Conservation (phyloP, 2,113 vertebrate species). For the Catharus minimus region DNA sequence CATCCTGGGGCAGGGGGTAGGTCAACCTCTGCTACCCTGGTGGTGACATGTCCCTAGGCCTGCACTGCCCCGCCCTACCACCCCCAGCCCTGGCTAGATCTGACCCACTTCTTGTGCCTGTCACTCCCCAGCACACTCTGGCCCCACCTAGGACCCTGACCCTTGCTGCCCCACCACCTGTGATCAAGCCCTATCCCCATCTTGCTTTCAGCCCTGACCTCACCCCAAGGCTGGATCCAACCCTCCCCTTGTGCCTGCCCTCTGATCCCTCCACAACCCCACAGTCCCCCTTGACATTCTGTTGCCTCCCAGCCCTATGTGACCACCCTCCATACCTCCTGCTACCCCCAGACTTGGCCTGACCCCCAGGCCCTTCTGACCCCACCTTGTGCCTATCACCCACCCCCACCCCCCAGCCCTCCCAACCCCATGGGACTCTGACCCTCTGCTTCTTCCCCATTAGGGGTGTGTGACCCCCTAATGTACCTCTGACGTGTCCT, state of each 20-base stretch:
- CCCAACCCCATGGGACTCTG: background rate
- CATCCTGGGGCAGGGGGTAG: background rate
- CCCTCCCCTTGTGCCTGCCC: accelerated
- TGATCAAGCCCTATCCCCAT: background rate
- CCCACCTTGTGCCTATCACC: background rate
- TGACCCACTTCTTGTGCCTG: background rate
- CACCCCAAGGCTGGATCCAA: background rate
- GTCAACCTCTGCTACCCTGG: background rate
- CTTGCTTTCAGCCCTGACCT: background rate
- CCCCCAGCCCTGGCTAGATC: background rate
- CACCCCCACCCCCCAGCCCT: no score
- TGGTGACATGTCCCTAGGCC: background rate
- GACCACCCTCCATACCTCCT: background rate
- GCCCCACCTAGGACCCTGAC: background rate
- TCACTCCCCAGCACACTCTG: background rate
- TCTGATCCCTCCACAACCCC: background rate
- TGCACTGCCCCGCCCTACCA: background rate
- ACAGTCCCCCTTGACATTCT: background rate
- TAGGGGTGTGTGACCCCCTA: background rate
- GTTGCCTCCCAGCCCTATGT: background rate
- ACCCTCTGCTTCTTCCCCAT: background rate
- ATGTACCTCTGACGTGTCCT: background rate
- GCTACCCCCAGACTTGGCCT: accelerated
- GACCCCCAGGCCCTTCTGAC: background rate
- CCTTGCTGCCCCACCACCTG: accelerated